These are phyloP conservation scores for Sapajus apella DNA, from an alignment of 2,113 vertebrate species.

Conservation along the genomic window DNA sequence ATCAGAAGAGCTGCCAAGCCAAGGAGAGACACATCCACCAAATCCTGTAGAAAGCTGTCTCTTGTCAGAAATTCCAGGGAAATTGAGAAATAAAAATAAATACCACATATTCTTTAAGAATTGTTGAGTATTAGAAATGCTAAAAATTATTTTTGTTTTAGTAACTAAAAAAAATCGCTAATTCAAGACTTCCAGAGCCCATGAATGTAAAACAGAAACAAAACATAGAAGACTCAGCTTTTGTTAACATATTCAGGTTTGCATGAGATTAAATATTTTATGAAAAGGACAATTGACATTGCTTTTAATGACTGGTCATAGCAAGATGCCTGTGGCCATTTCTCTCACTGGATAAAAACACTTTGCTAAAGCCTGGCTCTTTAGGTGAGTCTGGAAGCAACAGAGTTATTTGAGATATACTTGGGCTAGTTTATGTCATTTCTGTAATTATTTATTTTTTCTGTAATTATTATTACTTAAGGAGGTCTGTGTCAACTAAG, in stretches of 20 bases:
- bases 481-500: background rate
- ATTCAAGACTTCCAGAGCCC: background rate
- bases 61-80: slow-evolving; percentile 6
- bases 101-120: background rate
- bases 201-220: background rate
- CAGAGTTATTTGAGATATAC: background rate
- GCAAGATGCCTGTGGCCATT: background rate
- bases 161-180: background rate
- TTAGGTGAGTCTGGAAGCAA: slow-evolving; percentile 5
- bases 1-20: background rate
- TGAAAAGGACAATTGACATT: background rate
- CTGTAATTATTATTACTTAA: slow-evolving; percentile 18
- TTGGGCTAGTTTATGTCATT: slow-evolving; percentile 27
- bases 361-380: background rate
- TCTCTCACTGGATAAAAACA: background rate
- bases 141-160: background rate
- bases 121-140: background rate
- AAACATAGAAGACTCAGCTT: background rate
- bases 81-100: background rate
- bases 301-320: background rate
- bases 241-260: slow-evolving; percentile 2
- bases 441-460: slow-evolving; percentile 2
- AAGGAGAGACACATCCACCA: background rate
- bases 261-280: background rate
- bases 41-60: background rate